phyloP scores from a whole-genome alignment of 2,113 vertebrate species.

The Xiphias gladius region DNA sequence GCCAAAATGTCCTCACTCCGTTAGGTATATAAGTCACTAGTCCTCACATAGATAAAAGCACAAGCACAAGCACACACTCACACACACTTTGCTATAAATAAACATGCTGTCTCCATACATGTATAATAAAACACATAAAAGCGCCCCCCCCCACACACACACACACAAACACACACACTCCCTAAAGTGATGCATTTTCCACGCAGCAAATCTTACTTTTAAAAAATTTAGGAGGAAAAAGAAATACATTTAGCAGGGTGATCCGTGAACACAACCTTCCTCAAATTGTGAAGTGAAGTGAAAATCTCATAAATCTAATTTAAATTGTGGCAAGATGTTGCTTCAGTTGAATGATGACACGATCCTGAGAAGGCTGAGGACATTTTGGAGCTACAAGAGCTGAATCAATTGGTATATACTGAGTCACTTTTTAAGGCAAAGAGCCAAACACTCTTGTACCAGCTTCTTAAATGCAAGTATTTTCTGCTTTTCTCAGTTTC shows the following conservation, averaged over 20 bases:
- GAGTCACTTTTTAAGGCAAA: no score
- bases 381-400: not conserved
- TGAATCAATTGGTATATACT: not conserved
- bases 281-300: not conserved
- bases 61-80: constrained; percentile 10
- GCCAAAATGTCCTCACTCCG: no score
- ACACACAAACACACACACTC: constrained; percentile 26
- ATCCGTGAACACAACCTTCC: not conserved
- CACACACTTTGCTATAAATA: constrained; percentile 69
- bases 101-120: constrained; percentile 54
- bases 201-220: constrained; percentile 34
- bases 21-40: no score
- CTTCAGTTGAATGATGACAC: not conserved
- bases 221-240: constrained; percentile 31
- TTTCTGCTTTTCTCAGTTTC: no score
- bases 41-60: not conserved
- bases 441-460: no score
- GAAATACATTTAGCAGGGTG: not conserved
- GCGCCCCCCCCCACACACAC: not conserved
- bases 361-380: not conserved
- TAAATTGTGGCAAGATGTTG: not conserved
- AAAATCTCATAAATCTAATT: not conserved
- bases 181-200: constrained; percentile 18
- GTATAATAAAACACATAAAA: constrained; percentile 63
- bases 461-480: no score